Evolutionary conservation across 2,113 vertebrate species (phyloP).

Genomic region (Benitochromis conjunctus): DNA sequence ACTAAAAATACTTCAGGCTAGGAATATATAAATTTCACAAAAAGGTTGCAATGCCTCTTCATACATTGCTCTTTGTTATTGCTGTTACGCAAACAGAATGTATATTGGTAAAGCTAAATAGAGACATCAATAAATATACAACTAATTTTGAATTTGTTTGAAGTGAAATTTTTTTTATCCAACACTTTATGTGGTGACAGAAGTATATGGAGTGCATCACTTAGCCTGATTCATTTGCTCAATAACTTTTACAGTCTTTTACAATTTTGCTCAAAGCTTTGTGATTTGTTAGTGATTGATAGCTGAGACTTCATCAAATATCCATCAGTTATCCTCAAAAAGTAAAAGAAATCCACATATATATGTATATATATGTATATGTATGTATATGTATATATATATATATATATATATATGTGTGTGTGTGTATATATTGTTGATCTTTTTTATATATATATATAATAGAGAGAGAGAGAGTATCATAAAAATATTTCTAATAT

Average conservation of each 20-base stretch:
- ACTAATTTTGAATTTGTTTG: not conserved
- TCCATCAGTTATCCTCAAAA: not conserved
- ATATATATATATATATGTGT: too few relatives aligned
- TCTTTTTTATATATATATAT: too few relatives aligned
- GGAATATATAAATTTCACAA: not conserved
- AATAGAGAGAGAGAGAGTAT: too few relatives aligned
- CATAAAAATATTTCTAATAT: too few relatives aligned
- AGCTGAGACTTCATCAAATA: not conserved
- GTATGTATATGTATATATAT: too few relatives aligned
- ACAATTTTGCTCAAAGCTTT: not conserved
- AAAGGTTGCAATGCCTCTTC: not conserved
- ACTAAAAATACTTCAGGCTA: not conserved
- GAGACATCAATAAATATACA: not conserved
- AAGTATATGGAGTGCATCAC: not conserved
- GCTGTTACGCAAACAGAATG: not conserved
- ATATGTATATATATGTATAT: too few relatives aligned
- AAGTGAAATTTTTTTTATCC: not conserved
- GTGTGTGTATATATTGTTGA: too few relatives aligned
- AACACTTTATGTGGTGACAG: not conserved
- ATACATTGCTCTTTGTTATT: not conserved
- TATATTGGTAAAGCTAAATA: not conserved
- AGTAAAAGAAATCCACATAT: not conserved
- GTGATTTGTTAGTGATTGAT: not conserved
- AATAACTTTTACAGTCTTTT: not conserved
- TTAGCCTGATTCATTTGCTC: not conserved